A percentile compares a stretch with the other conserved stretches of the same genome.
Evolutionary conservation across 2,797 vertebrate species (phyloP).

Genomic region (Ataeniobius toweri): DNA sequence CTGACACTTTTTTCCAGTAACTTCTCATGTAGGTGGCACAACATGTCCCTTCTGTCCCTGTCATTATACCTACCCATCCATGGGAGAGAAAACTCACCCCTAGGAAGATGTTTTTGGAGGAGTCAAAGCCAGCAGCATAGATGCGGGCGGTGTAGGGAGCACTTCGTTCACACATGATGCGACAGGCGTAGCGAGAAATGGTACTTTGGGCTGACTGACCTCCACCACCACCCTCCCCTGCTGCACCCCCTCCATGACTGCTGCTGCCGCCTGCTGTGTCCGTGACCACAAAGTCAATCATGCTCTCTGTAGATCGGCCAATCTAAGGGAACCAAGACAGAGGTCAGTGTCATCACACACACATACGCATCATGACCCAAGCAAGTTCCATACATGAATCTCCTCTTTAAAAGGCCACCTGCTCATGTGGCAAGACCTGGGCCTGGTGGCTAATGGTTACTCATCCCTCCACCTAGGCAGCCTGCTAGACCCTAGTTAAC

Average conservation of each 20-base stretch:
- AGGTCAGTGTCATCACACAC: not conserved
- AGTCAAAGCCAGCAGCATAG: slow-evolving; percentile 97
- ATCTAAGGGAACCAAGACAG: slow-evolving; percentile 77
- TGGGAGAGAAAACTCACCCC: slow-evolving; percentile 84
- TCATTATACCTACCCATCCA: not conserved
- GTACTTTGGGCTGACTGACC: slow-evolving; percentile 96
- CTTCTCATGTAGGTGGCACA: slow-evolving; percentile 3
- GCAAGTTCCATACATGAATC: not conserved
- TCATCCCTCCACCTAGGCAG: not conserved
- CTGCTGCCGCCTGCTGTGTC: slow-evolving; percentile 96
- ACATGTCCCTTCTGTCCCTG: not conserved
- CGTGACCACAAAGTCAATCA: slow-evolving; percentile 97
- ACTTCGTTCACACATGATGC: slow-evolving; percentile 96
- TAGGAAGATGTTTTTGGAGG: slow-evolving; percentile 98
- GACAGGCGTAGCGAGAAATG: slow-evolving; percentile 97
- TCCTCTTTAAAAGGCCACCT: too few relatives aligned
- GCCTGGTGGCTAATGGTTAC: not conserved
- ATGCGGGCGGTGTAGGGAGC: slow-evolving; percentile 94
- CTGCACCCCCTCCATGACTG: slow-evolving; percentile 81
- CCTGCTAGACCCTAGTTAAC: not conserved
- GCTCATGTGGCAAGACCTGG: not conserved
- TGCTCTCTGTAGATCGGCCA: slow-evolving; percentile 95
- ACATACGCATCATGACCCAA: not conserved
- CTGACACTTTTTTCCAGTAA: too few relatives aligned
- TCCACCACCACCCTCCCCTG: slow-evolving; percentile 60